Base-by-base conservation (phyloP, 2,888 invertebrate species). In the Lochmaea capreae region DNA sequence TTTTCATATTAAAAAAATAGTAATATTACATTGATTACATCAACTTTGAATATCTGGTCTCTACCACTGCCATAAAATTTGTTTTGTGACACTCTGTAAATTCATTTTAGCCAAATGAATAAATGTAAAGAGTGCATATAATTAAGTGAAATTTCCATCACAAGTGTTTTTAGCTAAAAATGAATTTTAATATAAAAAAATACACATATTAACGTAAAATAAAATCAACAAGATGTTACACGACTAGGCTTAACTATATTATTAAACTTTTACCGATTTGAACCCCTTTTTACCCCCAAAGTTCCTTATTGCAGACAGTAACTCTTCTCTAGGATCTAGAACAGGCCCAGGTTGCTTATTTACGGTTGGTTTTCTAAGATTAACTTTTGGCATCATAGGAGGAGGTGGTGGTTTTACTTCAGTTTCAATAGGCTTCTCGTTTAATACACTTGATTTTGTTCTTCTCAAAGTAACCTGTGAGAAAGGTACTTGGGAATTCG, bases 231-330 rank as follows among this genome's bases (percentile, higher is more conserved):
- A 76, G 46, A 71, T 65, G 26, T 61, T 66, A 49, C 61, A 54
- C 9, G 39, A 16, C 59, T 61, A 52, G 16, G 10, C 14, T 62
- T 43, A 62, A 42, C 18, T 6, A 68, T 49, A 42, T 9, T 58
- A 49, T 81, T 79, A 84, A 39, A 81, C 80, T 82, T 85, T 85
- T 22, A 79, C 83, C 62, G 84, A 76, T 75, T 81, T 85, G 57
- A 87, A 79, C 33, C 87, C 87, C 72, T 86, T 86, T 72, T 86
- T 86, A 8, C 87, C 87, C 12, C 93, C 92, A 77, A 94, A 94
- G 83, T 89, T 92, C 77, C 93, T 88, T 81, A 95, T 95, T 18
- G 93, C 92, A 66, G 91, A 90, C 85, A 95, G 87, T 46, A 95
- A 87, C 81, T 91, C 90, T 79, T 92, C 91, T 62, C 93, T 88